These are phyloP conservation scores for Drymodes brunneopygia DNA, from an alignment of 2,113 vertebrate genomes.

Conservation along the genomic window DNA sequence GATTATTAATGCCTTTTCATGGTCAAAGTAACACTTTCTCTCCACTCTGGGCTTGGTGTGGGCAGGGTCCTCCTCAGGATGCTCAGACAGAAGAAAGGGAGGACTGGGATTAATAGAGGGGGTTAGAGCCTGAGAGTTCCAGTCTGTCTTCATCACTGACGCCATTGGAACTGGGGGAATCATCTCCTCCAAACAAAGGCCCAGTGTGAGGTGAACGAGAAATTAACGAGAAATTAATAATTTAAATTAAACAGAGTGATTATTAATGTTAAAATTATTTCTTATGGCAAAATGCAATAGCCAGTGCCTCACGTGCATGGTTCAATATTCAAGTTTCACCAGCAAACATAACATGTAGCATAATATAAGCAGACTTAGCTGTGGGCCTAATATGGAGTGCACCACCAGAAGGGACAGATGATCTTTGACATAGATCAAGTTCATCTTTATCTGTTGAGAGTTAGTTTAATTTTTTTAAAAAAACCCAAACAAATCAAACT, in stretches of 20 bases:
- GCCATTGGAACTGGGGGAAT: rapidly evolving
- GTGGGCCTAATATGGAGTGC: background rate
- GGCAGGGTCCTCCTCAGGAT: background rate
- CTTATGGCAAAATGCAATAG: background rate
- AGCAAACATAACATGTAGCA: background rate
- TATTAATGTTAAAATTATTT: background rate
- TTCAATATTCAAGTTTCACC: background rate
- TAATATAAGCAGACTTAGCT: background rate
- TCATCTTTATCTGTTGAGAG: background rate
- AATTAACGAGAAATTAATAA: background rate
- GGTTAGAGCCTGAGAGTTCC: background rate
- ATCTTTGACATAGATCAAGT: background rate
- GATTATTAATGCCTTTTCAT: background rate
- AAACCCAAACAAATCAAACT: background rate
- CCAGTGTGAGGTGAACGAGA: rapidly evolving
- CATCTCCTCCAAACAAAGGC: background rate
- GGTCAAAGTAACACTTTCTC: background rate
- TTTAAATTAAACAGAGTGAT: background rate
- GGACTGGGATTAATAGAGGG: background rate
- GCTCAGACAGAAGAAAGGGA: background rate
- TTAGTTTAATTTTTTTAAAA: background rate
- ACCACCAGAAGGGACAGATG: background rate
- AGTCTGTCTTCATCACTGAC: background rate
- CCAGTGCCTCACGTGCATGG: background rate
- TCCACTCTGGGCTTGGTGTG: rapidly evolving